Evolutionary conservation across 2,797 vertebrate genomes (phyloP).

Genomic region (Muscicapa striata): DNA sequence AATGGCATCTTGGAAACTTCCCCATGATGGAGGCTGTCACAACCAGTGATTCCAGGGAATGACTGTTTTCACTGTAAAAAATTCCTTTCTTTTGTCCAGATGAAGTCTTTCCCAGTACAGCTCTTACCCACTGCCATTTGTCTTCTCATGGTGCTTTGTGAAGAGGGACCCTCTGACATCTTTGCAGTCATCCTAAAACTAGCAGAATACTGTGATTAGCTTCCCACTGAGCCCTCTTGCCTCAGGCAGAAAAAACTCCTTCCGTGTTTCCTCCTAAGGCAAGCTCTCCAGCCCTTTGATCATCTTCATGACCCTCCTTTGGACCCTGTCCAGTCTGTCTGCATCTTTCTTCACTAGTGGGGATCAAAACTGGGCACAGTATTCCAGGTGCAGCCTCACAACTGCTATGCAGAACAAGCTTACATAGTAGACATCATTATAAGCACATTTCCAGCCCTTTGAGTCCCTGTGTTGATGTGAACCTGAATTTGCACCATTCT

Average conservation of each 20-base stretch:
- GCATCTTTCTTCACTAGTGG: neutral
- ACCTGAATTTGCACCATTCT: neutral
- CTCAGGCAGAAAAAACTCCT: neutral
- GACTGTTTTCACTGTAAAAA: neutral
- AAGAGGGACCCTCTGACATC: neutral
- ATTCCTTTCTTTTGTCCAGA: neutral
- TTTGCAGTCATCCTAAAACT: neutral
- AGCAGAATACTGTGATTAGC: neutral
- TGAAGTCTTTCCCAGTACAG: neutral
- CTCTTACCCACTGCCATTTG: neutral
- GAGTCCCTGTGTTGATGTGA: neutral
- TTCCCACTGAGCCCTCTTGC: neutral
- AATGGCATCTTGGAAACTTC: neutral
- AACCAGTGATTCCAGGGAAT: neutral
- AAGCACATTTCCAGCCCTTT: neutral
- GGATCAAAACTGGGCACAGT: neutral
- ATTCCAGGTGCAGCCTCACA: neutral
- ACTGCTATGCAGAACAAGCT: neutral
- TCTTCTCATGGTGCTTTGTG: neutral
- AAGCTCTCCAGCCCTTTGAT: neutral
- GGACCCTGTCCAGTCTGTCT: neutral
- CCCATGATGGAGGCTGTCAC: rapidly evolving
- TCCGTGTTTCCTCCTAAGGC: neutral
- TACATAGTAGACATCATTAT: neutral
- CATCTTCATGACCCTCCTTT: neutral